Conservation (phyloP, 2,888 invertebrate species). For the Eubasilissa splendida region DNA sequence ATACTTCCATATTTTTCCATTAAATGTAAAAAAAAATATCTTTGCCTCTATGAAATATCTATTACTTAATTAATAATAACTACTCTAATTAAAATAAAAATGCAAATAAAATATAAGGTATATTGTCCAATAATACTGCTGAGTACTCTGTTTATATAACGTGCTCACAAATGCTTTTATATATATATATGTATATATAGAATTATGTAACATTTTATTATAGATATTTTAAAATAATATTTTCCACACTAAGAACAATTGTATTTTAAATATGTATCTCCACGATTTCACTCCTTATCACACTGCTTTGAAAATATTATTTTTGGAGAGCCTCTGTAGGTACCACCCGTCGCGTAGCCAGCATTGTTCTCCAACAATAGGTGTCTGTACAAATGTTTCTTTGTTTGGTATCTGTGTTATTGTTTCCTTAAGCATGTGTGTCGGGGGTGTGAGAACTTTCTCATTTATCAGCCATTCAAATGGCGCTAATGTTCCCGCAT, state of each 20-base stretch:
- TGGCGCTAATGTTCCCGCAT: constrained; percentile 27
- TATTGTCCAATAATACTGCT: too few relatives aligned
- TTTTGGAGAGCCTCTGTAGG: neutral
- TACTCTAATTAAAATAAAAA: too few relatives aligned
- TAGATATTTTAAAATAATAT: too few relatives aligned
- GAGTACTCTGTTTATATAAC: too few relatives aligned
- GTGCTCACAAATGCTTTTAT: too few relatives aligned
- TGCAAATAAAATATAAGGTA: too few relatives aligned
- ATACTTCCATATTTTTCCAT: too few relatives aligned
- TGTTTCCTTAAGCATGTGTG: constrained; percentile 53
- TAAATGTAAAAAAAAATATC: too few relatives aligned
- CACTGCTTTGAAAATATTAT: constrained; percentile 27
- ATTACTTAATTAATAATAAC: too few relatives aligned
- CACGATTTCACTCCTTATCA: neutral
- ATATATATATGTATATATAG: too few relatives aligned
- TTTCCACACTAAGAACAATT: neutral
- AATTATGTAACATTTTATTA: too few relatives aligned
- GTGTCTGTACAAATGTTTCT: constrained; percentile 51
- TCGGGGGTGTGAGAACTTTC: constrained; percentile 35
- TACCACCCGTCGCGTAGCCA: neutral
- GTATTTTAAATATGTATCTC: constrained; percentile 2
- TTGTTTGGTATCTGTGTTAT: constrained; percentile 50
- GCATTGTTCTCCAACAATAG: constrained; percentile 51
- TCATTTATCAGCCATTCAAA: constrained; percentile 48
- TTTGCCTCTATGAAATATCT: too few relatives aligned